Evolutionary conservation across 2,797 vertebrate genomes (phyloP).

Genomic region (Tiaroga cobitis): DNA sequence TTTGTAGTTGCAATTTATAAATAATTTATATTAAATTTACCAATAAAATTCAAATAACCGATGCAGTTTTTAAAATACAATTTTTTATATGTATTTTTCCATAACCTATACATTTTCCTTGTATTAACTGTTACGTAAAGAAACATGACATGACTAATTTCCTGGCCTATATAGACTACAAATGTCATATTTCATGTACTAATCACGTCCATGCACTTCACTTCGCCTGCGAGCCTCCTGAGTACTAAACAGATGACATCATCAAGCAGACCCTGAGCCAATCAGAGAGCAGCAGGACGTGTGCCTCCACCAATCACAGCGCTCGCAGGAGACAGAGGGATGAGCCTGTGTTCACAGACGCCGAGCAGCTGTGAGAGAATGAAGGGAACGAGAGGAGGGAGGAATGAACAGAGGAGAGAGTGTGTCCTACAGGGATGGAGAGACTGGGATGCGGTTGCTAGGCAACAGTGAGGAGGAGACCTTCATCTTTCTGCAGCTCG

Average conservation of each 20-base stretch:
- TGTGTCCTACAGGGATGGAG: conserved; percentile 43
- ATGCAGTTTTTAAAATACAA: neutral
- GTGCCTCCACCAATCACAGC: conserved; percentile 52
- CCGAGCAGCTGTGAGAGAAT: conserved; percentile 65
- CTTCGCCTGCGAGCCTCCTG: conserved; percentile 6
- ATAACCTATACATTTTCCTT: neutral
- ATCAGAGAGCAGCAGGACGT: conserved; percentile 54
- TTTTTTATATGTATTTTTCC: neutral
- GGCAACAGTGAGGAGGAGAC: conserved; percentile 71
- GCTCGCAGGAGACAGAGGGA: conserved; percentile 51
- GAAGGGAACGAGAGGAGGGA: conserved; percentile 58
- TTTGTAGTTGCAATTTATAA: neutral
- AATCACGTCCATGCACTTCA: conserved; percentile 1
- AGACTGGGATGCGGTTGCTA: conserved; percentile 79
- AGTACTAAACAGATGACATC: conserved; percentile 57
- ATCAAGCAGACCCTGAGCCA: conserved; percentile 48
- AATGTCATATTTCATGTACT: conserved; percentile 12
- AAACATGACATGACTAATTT: neutral
- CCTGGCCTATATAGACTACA: neutral
- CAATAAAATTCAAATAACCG: neutral
- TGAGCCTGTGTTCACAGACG: conserved; percentile 63
- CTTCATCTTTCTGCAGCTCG: conserved; percentile 62
- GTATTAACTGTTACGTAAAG: neutral
- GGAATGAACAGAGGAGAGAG: conserved; percentile 64
- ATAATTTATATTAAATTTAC: neutral